Conservation (phyloP, 2,797 vertebrate genomes). For the Phoxinus dragarum region DNA sequence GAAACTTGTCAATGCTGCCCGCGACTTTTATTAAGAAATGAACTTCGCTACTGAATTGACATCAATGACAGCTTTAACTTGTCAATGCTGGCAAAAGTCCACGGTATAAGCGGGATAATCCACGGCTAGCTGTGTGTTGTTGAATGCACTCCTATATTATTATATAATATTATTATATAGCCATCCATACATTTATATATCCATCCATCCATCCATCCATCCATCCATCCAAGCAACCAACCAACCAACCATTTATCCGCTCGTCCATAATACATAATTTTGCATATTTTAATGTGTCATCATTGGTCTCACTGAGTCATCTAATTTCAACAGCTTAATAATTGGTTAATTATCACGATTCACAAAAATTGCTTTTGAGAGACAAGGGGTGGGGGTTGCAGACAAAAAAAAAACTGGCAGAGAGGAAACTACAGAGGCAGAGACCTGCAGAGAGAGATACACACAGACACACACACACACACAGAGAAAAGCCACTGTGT, state of each 20-base stretch:
- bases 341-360: conserved; percentile 24
- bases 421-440: conserved; percentile 23
- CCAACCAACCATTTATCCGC: neutral
- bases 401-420: neutral
- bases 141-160: neutral
- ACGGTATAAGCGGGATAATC: neutral
- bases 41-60: too few relatives aligned
- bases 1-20: too few relatives aligned
- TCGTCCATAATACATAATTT: neutral
- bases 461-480: conserved; percentile 9
- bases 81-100: too few relatives aligned
- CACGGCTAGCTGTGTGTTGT: neutral
- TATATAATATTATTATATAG: neutral
- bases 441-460: conserved; percentile 40
- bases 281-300: neutral
- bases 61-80: too few relatives aligned
- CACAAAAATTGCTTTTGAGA: conserved; percentile 13
- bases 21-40: too few relatives aligned
- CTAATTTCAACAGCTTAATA: conserved; percentile 24
- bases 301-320: conserved; percentile 22
- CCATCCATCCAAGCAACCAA: too few relatives aligned
- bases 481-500: conserved; percentile 62
- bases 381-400: neutral
- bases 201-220: too few relatives aligned
- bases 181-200: neutral